Evolutionary conservation across 2,797 vertebrate species (phyloP).

Genomic region (Coracias cyanogaster): DNA sequence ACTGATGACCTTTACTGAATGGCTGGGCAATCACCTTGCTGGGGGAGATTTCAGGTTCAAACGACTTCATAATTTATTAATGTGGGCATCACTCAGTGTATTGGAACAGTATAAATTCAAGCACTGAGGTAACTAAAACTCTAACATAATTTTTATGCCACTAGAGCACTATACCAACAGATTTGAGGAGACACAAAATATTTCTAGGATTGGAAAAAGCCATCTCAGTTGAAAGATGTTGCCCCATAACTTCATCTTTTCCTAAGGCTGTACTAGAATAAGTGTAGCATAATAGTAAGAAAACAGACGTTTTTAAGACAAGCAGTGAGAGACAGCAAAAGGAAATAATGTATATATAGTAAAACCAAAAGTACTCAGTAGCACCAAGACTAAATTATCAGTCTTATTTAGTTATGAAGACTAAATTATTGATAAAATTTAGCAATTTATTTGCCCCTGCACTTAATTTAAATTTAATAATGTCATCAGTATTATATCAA

Average conservation of each 20-base stretch:
- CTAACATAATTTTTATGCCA: not conserved
- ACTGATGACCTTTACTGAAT: not conserved
- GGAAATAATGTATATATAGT: not conserved
- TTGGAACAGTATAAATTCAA: not conserved
- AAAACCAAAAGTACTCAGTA: not conserved
- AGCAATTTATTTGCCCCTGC: not conserved
- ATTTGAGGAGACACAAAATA: not conserved
- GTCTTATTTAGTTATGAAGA: too few relatives aligned
- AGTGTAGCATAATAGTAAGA: not conserved
- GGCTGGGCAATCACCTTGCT: not conserved
- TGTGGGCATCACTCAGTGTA: not conserved
- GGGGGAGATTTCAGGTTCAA: not conserved
- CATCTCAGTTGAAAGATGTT: not conserved
- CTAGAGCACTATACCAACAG: not conserved
- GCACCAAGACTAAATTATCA: not conserved
- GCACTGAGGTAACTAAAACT: not conserved
- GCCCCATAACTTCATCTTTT: not conserved
- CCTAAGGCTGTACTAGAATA: not conserved
- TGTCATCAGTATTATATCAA: not conserved
- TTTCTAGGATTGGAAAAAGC: not conserved
- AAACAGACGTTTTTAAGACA: not conserved
- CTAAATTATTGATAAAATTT: too few relatives aligned
- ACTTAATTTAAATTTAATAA: not conserved
- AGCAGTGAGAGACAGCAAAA: not conserved
- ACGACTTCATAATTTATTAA: conserved; percentile 24